Evolutionary conservation across 2,797 vertebrate species (phyloP).

Genomic region (Carcharodon carcharias): DNA sequence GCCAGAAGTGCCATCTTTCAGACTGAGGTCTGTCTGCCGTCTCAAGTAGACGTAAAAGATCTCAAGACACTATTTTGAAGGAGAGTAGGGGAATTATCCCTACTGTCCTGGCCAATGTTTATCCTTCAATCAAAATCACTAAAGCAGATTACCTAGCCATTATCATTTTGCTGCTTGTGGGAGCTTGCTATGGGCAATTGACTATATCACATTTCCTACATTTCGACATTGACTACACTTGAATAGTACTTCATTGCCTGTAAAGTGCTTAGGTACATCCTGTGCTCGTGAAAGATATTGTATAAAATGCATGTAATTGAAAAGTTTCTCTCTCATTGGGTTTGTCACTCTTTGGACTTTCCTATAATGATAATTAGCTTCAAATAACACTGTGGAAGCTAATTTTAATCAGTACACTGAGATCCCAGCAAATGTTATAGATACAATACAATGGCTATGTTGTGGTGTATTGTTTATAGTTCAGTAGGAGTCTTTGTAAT

Average conservation of each 20-base stretch:
- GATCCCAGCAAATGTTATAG: background rate
- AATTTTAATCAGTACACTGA: background rate
- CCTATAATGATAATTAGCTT: background rate
- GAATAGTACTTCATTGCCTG: background rate
- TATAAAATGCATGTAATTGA: background rate
- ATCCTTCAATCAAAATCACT: background rate
- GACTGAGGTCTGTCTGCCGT: background rate
- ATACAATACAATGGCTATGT: background rate
- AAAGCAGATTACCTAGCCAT: background rate
- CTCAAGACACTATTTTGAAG: background rate
- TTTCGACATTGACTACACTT: background rate
- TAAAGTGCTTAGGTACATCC: background rate
- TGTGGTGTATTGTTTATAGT: no score
- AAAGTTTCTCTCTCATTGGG: background rate
- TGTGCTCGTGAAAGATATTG: background rate
- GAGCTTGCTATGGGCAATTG: background rate
- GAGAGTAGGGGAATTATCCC: background rate
- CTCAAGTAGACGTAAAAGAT: background rate
- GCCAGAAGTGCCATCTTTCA: background rate
- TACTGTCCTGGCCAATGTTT: no score
- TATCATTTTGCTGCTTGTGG: background rate
- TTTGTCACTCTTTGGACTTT: background rate
- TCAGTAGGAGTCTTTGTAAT: no score
- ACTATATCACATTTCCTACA: background rate
- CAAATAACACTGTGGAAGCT: background rate